These are phyloP conservation scores for Holacanthus passer DNA, from an alignment of 2,113 vertebrate species.

Conservation along the genomic window DNA sequence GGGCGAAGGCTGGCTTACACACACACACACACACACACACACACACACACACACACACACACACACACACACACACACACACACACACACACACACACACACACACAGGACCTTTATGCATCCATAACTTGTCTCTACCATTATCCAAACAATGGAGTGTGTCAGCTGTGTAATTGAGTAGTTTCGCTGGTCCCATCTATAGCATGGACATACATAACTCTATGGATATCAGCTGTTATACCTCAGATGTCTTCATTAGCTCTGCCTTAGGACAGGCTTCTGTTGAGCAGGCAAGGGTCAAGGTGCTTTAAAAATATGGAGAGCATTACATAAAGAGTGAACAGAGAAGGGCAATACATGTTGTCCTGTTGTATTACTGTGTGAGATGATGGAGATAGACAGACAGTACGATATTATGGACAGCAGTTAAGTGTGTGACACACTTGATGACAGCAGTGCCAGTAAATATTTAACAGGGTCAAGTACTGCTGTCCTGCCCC, in stretches of 20 bases:
- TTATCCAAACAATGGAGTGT: constrained; percentile 70
- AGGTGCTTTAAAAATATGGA: not conserved
- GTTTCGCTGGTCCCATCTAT: constrained; percentile 34
- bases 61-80: constrained; percentile 27
- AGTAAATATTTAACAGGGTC: constrained; percentile 77
- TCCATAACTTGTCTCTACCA: constrained; percentile 70
- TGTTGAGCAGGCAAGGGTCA: not conserved
- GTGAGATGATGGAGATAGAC: constrained; percentile 1
- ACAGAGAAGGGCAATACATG: not conserved
- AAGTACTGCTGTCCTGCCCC: constrained; percentile 43
- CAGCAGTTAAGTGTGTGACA: constrained; percentile 37
- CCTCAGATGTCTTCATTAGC: constrained; percentile 47
- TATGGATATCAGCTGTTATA: constrained; percentile 45
- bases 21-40: constrained; percentile 12
- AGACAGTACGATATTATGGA: constrained; percentile 17
- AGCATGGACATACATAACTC: constrained; percentile 30
- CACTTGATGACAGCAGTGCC: constrained; percentile 51
- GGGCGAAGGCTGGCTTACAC: constrained; percentile 46
- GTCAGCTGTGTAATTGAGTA: constrained; percentile 63
- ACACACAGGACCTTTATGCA: constrained; percentile 64
- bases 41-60: constrained; percentile 38
- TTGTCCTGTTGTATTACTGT: constrained; percentile 9
- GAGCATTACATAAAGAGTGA: not conserved
- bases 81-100: constrained; percentile 43
- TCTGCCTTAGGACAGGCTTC: constrained; percentile 1